Base-by-base conservation (phyloP, 2,888 invertebrate species). In the Hydrotaea cyrtoneurina region DNA sequence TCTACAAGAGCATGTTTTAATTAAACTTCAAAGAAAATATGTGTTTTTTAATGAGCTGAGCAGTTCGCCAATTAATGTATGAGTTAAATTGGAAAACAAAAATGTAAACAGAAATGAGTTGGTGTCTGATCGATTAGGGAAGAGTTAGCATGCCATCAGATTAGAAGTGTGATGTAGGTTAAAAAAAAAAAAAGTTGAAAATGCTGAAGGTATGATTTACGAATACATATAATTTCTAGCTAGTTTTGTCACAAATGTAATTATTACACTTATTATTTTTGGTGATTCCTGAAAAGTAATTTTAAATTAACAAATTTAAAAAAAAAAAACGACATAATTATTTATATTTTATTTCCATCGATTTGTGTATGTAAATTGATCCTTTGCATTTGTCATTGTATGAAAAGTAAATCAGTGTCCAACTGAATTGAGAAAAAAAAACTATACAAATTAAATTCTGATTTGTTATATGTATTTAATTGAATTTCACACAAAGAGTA, bases 381-480 rank as follows among this genome's bases (percentile, higher is more conserved):
- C 15, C 50, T 50, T 50, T 50, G 2, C 50, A 50, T 50, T 50
- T 50, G 8, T 1, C 15, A n/a, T n/a, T n/a, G 50, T 13, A 50
- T 50, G 13, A 50, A 50, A 50, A 50, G 15, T 50, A 50, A 50
- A 50, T 50, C 50, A 13, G 13, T 50, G 50, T n/a, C 5, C n/a
- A n/a, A n/a, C 3, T n/a, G 4, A 50, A 15, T 5, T 1, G n/a
- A 13, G 2, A n/a, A 15, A 50, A 15, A 50, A 43, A 43, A 43
- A 43, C 2, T 2, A 31, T 4, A 50, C 3, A 50, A 50, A 50
- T 50, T 50, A 59, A 59, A 59, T 59, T 59, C 13, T 59, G 59
- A 59, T 59, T 59, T 59, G 59, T 59, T 59, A 13, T 26, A 26
- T 59, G 10, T 26, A 26, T 59, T 23, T 59, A 59, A 59, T 59